Evolutionary conservation across 2,113 vertebrate species (phyloP).

Genomic region (Aldabrachelys gigantea): DNA sequence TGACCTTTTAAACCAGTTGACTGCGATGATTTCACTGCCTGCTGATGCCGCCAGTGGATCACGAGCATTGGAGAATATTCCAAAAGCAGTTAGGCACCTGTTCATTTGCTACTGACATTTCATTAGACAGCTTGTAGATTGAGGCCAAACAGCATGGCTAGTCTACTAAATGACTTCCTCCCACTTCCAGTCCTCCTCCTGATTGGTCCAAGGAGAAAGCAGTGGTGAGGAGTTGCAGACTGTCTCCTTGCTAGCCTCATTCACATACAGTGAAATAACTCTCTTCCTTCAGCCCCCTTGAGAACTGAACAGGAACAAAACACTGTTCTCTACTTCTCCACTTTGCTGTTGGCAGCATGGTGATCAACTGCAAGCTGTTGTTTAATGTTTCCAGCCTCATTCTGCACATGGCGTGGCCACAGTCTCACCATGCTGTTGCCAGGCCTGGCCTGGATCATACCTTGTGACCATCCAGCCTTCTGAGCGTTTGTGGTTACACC

Average conservation of each 20-base stretch:
- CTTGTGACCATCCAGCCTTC: background rate
- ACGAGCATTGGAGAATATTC: constrained; percentile 40
- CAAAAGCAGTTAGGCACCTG: constrained; percentile 55
- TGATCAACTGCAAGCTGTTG: background rate
- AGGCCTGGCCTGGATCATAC: background rate
- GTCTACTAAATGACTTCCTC: constrained; percentile 13
- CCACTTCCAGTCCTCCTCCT: background rate
- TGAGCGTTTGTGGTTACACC: background rate
- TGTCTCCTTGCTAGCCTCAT: background rate
- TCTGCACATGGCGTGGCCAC: background rate
- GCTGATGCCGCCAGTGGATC: constrained; percentile 8
- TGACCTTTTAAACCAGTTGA: constrained; percentile 58
- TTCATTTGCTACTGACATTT: constrained; percentile 55
- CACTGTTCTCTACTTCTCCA: rapidly evolving
- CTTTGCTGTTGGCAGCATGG: background rate
- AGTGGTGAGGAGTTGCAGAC: rapidly evolving
- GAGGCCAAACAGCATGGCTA: constrained; percentile 24
- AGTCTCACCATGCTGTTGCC: background rate
- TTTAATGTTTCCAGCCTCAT: background rate
- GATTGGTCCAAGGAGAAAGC: background rate
- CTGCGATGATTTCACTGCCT: constrained; percentile 43
- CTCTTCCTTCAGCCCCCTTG: background rate
- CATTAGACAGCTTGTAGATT: constrained; percentile 7
- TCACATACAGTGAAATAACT: background rate
- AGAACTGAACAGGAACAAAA: background rate